A percentile compares a stretch with the other conserved stretches of the same genome.
These are phyloP conservation scores for Lepidurus apus DNA, from an alignment of 1,140 invertebrate genomes.

Conservation along the genomic window DNA sequence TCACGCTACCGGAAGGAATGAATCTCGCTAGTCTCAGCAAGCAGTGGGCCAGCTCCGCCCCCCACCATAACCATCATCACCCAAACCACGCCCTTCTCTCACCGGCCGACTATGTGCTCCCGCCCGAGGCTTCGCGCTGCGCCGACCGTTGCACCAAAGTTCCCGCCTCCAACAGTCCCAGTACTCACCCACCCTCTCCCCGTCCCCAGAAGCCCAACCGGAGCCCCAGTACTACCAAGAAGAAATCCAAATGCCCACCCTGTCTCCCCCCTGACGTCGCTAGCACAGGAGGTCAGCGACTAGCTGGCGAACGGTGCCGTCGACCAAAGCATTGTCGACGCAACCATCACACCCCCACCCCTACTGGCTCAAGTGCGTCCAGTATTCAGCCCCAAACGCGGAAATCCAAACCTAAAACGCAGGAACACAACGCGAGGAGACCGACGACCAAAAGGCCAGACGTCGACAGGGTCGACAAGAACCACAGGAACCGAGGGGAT, in stretches of 20 bases:
- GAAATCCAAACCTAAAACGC: background rate
- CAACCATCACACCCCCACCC: background rate
- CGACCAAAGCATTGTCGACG: background rate
- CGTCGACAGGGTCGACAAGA: background rate
- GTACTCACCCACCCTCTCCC: conserved; percentile 22
- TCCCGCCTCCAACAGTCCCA: conserved; percentile 28
- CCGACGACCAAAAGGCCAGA: conserved; percentile 7
- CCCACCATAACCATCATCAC: background rate
- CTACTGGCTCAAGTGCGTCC: background rate
- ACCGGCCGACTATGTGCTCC: conserved; percentile 15
- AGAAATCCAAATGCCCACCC: conserved; percentile 25
- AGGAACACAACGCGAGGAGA: background rate
- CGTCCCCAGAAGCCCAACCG: conserved; percentile 8
- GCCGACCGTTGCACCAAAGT: conserved; percentile 26
- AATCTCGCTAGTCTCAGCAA: conserved; percentile 33
- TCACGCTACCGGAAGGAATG: conserved; percentile 29
- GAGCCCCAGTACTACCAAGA: background rate
- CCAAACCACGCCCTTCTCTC: background rate
- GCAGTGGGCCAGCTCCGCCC: conserved; percentile 2
- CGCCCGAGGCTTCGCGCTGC: conserved; percentile 25
- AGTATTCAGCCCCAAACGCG: background rate
- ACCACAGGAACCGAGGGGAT: background rate
- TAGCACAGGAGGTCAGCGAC: background rate
- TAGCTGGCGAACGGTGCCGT: background rate
- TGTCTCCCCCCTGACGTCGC: background rate